Base-by-base conservation (phyloP, 2,797 vertebrate species). In the Protonibea diacanthus region DNA sequence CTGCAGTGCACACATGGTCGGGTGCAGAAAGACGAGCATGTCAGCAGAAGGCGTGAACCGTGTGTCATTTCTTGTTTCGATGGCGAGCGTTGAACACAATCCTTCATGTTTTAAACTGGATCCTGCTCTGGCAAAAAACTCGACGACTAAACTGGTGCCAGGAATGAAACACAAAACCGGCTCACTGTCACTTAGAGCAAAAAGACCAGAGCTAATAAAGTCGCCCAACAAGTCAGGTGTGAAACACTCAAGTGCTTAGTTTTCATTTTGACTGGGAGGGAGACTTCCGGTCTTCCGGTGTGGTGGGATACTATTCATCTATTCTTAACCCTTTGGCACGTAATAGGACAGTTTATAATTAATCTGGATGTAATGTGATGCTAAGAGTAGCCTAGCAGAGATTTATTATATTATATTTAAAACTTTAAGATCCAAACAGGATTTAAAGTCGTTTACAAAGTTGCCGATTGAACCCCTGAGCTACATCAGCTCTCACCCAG, bases 11-110 rank as follows among this genome's bases (percentile, higher is more conserved):
- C 81, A 84, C 77, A 76, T 71, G 83, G 81, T 21, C 10, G 53
- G 38, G 63, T 65, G 74, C 63, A 86, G 85, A 80, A 48, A 76
- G 82, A 80, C 67, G 1, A 82, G 73, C 60, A 2, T 44, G 74
- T 58, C 55, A 44, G 82, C 72, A 87, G 71, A 76, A 64, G 57
- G 71, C 27, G 8, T 17, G 52, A 56, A 56, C 63, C 1, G 33
- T 18, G 53, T 12, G 78, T 56, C 63, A 13, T 25, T 23, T 62
- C 57, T 55, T 13, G 1, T 76, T 66, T 52, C 20, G 33, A 47
- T 48, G 29, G 6, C 12, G 44, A 55, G 51, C 1, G 56, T 53
- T 5, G 3, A 79, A 74, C 63, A 64, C 63, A 45, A 18, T 33
- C 69, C 18, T 9, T 42, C 51, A 5, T 2, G 70, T 63, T 66